These are phyloP conservation scores for Lonchura striata DNA, from an alignment of 2,113 vertebrate genomes.

Conservation along the genomic window DNA sequence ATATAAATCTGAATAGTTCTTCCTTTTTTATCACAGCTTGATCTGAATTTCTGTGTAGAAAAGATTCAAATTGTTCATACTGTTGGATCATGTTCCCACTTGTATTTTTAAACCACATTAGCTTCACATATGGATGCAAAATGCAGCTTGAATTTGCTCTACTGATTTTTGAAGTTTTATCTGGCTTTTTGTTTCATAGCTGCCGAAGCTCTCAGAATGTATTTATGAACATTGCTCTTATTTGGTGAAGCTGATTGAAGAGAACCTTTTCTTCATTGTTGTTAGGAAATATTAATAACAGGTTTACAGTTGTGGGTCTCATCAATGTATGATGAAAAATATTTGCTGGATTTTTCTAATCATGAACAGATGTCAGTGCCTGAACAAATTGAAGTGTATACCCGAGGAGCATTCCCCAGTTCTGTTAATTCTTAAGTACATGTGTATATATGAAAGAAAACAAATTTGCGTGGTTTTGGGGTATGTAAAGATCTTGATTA, in stretches of 20 bases:
- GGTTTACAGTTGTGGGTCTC: neutral
- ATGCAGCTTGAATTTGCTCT: neutral
- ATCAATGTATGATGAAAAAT: neutral
- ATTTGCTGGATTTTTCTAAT: neutral
- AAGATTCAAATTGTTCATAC: neutral
- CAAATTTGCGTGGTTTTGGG: neutral
- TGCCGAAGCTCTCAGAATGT: neutral
- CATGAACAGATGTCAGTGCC: neutral
- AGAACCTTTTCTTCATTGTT: neutral
- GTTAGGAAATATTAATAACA: neutral
- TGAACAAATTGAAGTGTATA: neutral
- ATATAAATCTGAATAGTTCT: neutral
- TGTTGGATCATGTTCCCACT: neutral
- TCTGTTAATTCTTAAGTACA: neutral
- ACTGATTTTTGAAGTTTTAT: neutral
- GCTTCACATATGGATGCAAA: neutral
- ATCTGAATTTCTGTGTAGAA: neutral
- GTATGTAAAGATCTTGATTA: neutral
- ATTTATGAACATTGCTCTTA: neutral
- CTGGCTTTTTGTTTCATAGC: neutral
- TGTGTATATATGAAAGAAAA: neutral
- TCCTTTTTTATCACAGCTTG: neutral
- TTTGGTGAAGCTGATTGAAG: neutral
- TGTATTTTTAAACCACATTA: neutral
- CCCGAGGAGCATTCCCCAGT: neutral